Conservation (phyloP, 1,140 invertebrate species). For the Neelides sp. region DNA sequence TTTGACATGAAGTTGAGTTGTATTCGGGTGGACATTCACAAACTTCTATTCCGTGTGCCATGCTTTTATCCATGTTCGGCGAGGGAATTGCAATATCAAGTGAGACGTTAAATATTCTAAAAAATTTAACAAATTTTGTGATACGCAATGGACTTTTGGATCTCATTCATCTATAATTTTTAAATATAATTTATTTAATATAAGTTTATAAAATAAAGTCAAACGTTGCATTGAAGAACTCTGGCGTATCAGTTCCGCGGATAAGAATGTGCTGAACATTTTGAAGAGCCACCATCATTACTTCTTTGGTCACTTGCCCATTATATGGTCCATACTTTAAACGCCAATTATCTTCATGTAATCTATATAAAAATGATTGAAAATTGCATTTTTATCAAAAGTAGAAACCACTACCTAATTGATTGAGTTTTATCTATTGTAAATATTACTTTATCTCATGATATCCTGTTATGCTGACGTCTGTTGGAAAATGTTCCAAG, state of each 20-base stretch:
- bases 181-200: slow-evolving; percentile 9
- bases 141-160: too few relatives aligned
- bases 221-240: slow-evolving; percentile 49
- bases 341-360: slow-evolving; percentile 52
- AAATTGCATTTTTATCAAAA: not conserved
- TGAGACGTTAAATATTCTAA: slow-evolving; percentile 59
- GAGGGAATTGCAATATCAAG: slow-evolving; percentile 61
- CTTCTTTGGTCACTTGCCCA: slow-evolving; percentile 50
- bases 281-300: slow-evolving; percentile 79
- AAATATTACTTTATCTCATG: slow-evolving; percentile 48
- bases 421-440: not conserved
- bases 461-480: slow-evolving; percentile 37
- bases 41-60: slow-evolving; percentile 72
- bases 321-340: slow-evolving; percentile 46
- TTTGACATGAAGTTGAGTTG: slow-evolving; percentile 68
- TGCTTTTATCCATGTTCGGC: slow-evolving; percentile 31
- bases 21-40: slow-evolving; percentile 73
- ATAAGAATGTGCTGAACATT: slow-evolving; percentile 68
- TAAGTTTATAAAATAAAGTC: slow-evolving; percentile 29
- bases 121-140: slow-evolving; percentile 23
- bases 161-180: slow-evolving; percentile 7
- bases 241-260: slow-evolving; percentile 55
- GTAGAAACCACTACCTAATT: not conserved
- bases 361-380: slow-evolving; percentile 35
- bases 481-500: slow-evolving; percentile 55